These are phyloP conservation scores for Cyprinella venusta DNA, from an alignment of 2,797 vertebrate species.

Conservation along the genomic window DNA sequence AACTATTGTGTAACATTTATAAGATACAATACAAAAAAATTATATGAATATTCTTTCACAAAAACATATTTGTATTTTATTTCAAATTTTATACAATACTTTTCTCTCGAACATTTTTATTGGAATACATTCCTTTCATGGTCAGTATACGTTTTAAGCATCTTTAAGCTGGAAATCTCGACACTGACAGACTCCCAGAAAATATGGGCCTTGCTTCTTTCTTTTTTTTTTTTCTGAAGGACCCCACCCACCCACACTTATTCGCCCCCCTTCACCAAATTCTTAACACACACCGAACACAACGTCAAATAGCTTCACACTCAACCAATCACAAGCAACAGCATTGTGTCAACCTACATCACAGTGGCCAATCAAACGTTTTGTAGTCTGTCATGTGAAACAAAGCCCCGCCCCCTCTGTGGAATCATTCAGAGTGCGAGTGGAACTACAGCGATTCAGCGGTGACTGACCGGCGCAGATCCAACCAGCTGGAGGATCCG, in stretches of 20 bases:
- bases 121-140: background rate
- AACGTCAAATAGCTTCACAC: conserved; percentile 35
- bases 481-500: background rate
- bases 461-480: conserved; percentile 27
- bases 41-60: background rate
- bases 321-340: conserved; percentile 42
- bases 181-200: conserved; percentile 12
- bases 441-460: conserved; percentile 31
- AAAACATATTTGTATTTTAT: background rate
- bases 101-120: background rate
- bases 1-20: background rate
- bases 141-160: background rate
- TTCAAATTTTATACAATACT: background rate
- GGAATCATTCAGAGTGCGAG: conserved; percentile 37
- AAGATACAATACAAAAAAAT: background rate
- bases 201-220: background rate
- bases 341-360: conserved; percentile 25
- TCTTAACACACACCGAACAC: conserved; percentile 29
- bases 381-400: conserved; percentile 11
- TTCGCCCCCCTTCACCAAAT: conserved; percentile 19
- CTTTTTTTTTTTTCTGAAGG: background rate
- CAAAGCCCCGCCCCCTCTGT: conserved; percentile 29
- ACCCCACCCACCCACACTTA: conserved; percentile 37
- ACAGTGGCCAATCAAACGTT: conserved; percentile 31
- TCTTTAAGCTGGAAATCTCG: background rate